phyloP scores from a whole-genome alignment of 2,113 vertebrate genomes.

The Origma solitaria region DNA sequence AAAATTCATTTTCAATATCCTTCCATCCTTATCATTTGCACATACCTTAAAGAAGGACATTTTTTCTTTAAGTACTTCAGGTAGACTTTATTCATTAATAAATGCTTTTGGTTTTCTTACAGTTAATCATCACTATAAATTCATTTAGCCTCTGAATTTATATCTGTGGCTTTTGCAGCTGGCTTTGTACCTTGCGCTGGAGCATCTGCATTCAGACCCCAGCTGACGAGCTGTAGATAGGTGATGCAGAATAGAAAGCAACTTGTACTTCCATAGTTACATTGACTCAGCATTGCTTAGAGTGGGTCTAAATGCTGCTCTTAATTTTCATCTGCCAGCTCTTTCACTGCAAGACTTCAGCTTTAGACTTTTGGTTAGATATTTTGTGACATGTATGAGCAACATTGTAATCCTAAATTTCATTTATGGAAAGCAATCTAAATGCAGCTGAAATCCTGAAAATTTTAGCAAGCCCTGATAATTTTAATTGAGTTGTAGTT shows the following conservation, averaged over 20 bases:
- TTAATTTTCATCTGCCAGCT: background rate
- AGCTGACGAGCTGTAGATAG: background rate
- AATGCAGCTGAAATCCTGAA: background rate
- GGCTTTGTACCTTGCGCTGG: background rate
- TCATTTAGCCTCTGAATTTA: background rate
- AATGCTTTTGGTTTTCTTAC: background rate
- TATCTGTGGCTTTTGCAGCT: background rate
- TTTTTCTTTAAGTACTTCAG: background rate
- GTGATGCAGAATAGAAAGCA: background rate
- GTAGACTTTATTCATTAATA: background rate
- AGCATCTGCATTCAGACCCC: background rate
- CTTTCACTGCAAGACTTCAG: background rate
- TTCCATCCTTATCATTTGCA: accelerated
- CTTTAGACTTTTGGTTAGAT: background rate
- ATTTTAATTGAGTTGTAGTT: background rate
- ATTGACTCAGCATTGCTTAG: background rate
- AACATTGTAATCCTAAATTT: background rate
- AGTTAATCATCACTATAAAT: background rate
- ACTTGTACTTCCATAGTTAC: background rate
- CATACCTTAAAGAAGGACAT: accelerated
- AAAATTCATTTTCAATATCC: background rate
- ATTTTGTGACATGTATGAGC: background rate
- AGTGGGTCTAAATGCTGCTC: background rate
- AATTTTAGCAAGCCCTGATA: background rate
- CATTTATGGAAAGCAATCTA: background rate